Evolutionary conservation across 2,797 vertebrate species (phyloP).

Genomic region (Alcedo quadribrachys): DNA sequence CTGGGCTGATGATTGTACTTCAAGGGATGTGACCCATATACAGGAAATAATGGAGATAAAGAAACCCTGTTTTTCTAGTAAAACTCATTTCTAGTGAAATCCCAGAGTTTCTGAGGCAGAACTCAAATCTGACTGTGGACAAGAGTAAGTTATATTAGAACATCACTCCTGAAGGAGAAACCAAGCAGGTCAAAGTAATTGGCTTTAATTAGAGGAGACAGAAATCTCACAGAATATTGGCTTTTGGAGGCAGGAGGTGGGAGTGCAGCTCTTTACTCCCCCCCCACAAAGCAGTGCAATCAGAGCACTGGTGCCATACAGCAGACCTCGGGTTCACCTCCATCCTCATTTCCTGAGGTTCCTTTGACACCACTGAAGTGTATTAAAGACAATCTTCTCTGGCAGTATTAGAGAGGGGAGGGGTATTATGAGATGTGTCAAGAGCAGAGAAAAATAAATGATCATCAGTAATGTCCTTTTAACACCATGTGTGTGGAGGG

Average conservation of each 20-base stretch:
- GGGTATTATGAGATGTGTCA: slow-evolving; percentile 47
- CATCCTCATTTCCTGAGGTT: slow-evolving; percentile 58
- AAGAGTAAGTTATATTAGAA: not conserved
- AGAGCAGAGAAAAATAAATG: slow-evolving; percentile 59
- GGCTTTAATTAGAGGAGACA: not conserved
- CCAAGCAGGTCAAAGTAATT: not conserved
- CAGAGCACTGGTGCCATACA: not conserved
- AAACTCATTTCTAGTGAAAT: slow-evolving; percentile 27
- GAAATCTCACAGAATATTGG: not conserved
- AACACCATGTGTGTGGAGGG: not conserved
- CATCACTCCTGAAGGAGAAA: not conserved
- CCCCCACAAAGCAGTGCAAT: not conserved
- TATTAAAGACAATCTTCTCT: slow-evolving; percentile 52
- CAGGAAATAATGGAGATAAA: slow-evolving; percentile 45
- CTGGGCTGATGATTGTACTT: not conserved
- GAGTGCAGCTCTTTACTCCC: not conserved
- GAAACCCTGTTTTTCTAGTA: not conserved
- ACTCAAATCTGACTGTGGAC: slow-evolving; percentile 1
- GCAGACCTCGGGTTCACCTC: slow-evolving; percentile 33
- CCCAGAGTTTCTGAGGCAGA: not conserved
- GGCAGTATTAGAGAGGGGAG: slow-evolving; percentile 46
- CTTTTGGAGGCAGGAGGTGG: slow-evolving; percentile 2
- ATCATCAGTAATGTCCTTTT: slow-evolving; percentile 37
- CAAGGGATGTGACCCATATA: not conserved
- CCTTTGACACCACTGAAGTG: slow-evolving; percentile 39